These are phyloP conservation scores for Bradypodion ventrale DNA, from an alignment of 2,797 vertebrate species.

Conservation along the genomic window DNA sequence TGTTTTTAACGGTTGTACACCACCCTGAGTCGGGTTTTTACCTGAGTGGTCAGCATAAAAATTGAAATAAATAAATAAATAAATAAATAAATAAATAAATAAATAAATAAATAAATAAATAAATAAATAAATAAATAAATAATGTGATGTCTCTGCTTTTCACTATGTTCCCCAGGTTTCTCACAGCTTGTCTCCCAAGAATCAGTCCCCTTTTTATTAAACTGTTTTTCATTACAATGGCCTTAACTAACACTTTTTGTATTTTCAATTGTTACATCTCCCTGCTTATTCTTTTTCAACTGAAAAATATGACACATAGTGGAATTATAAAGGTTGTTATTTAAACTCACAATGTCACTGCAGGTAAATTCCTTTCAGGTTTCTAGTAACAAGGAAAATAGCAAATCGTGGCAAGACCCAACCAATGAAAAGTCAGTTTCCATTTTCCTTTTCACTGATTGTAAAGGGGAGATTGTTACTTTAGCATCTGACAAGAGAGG, in stretches of 20 bases:
- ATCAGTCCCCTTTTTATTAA: too few relatives aligned
- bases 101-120: too few relatives aligned
- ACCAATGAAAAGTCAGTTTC: conserved; percentile 22
- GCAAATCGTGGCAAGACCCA: background rate
- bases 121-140: too few relatives aligned
- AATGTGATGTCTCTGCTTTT: too few relatives aligned
- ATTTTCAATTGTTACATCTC: background rate
- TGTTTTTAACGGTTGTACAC: too few relatives aligned
- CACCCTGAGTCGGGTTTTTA: too few relatives aligned
- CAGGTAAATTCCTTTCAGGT: background rate
- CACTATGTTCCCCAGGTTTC: too few relatives aligned
- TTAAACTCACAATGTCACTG: background rate
- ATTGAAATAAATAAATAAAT: too few relatives aligned
- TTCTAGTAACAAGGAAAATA: conserved; percentile 20
- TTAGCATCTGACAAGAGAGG: conserved; percentile 56
- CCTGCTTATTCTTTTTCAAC: background rate
- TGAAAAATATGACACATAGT: background rate
- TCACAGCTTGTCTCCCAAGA: too few relatives aligned
- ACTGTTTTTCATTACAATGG: conserved; percentile 21
- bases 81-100: too few relatives aligned
- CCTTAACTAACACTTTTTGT: background rate
- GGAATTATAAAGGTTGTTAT: background rate
- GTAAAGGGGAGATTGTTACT: conserved; percentile 38
- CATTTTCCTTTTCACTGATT: conserved; percentile 44
- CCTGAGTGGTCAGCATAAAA: too few relatives aligned